These are phyloP conservation scores for Drosophila nasuta DNA, from an alignment of 1,140 invertebrate species.

Conservation along the genomic window DNA sequence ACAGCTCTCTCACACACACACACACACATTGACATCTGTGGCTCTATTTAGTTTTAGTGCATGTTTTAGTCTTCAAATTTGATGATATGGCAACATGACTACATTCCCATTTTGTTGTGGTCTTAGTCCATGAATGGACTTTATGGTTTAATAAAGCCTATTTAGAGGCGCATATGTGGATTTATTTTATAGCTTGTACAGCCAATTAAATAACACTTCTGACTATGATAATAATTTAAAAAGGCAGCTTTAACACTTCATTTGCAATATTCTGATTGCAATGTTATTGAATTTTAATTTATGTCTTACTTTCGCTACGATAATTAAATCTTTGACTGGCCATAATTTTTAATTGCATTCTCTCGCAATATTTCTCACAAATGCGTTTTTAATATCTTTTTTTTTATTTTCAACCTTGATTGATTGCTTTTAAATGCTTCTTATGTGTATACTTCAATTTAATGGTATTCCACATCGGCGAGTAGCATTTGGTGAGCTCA, in stretches of 20 bases:
- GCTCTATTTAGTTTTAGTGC: slow-evolving; percentile 23
- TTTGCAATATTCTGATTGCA: too few species aligned
- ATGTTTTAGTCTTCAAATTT: slow-evolving; percentile 28
- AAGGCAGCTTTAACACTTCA: too few species aligned
- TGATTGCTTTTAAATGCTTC: slow-evolving; percentile 1
- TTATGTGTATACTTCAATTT: background rate
- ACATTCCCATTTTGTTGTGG: slow-evolving; percentile 1
- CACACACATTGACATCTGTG: background rate
- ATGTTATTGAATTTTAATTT: too few species aligned
- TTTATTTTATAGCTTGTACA: background rate
- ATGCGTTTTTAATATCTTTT: background rate
- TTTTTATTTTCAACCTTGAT: background rate
- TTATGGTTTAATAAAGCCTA: slow-evolving; percentile 18
- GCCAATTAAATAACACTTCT: too few species aligned
- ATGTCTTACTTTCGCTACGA: too few species aligned
- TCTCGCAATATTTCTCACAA: background rate
- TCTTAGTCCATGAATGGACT: background rate
- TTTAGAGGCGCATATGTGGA: background rate
- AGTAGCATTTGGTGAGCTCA: background rate
- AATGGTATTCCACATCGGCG: background rate
- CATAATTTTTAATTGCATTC: background rate
- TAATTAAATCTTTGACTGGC: background rate
- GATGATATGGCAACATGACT: slow-evolving; percentile 14
- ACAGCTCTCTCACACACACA: slow-evolving; percentile 4
- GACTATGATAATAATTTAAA: too few species aligned